Conservation (phyloP, 2,113 vertebrate species). For the Cyphotilapia sp. region DNA sequence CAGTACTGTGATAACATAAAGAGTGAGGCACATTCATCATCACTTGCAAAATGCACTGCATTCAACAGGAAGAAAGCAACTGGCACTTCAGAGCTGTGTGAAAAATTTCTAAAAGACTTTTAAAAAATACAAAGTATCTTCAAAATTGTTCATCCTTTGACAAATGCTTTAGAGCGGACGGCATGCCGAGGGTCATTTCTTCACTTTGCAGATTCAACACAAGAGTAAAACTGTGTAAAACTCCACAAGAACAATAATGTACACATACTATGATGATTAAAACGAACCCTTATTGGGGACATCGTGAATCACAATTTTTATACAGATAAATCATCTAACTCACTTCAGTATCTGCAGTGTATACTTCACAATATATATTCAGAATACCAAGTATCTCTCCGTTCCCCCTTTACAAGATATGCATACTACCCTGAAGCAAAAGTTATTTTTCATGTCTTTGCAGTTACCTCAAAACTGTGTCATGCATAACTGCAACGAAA, state of each 20-base stretch:
- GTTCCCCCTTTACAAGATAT: background rate
- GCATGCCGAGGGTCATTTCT: conserved; percentile 14
- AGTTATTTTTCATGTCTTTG: background rate
- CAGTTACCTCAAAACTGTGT: background rate
- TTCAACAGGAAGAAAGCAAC: conserved; percentile 28
- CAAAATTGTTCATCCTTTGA: background rate
- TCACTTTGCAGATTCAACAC: background rate
- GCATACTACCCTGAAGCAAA: background rate
- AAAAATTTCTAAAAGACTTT: background rate
- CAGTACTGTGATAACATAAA: conserved; percentile 61
- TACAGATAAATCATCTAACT: conserved; percentile 36
- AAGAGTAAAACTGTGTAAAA: conserved; percentile 21
- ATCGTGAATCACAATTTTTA: conserved; percentile 21
- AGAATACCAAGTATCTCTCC: conserved; percentile 22
- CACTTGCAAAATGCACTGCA: conserved; percentile 30
- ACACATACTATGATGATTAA: conserved; percentile 17
- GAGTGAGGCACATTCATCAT: conserved; percentile 56
- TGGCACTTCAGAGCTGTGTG: conserved; percentile 39
- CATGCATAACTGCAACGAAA: background rate
- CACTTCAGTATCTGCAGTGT: conserved; percentile 19
- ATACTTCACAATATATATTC: conserved; percentile 54
- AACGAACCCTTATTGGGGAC: conserved; percentile 2
- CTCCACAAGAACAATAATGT: conserved; percentile 10
- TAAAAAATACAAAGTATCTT: conserved; percentile 1
- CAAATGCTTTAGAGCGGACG: background rate